Evolutionary conservation across 2,113 vertebrate genomes (phyloP).

Genomic region (Notothenia coriiceps): DNA sequence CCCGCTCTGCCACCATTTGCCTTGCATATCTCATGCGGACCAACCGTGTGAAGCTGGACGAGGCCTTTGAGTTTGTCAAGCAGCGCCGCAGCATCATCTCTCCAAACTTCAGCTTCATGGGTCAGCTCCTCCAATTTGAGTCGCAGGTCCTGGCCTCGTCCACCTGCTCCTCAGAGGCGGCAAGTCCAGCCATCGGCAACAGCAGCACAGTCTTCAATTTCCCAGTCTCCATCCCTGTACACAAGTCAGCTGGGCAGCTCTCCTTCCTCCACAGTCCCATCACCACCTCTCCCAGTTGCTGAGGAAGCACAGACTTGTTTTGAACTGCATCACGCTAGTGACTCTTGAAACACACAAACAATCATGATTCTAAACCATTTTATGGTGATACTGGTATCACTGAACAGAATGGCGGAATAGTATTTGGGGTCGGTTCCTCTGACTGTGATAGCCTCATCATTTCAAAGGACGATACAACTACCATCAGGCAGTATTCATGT

Average conservation of each 20-base stretch:
- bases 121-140: conserved; percentile 97
- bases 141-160: conserved; percentile 95
- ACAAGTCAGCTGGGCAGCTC: conserved; percentile 86
- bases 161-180: conserved; percentile 92
- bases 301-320: conserved; percentile 66
- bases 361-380: background rate
- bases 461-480: conserved; percentile 62
- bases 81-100: conserved; percentile 98
- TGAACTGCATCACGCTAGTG: conserved; percentile 16
- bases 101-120: conserved; percentile 99
- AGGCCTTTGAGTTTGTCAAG: conserved; percentile 99
- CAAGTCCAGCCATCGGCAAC: conserved; percentile 90
- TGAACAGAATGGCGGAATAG: conserved; percentile 1
- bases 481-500: conserved; percentile 71
- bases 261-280: conserved; percentile 97
- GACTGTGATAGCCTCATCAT: conserved; percentile 39
- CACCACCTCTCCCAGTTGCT: conserved; percentile 97
- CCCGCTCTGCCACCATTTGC: conserved; percentile 97
- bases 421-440: conserved; percentile 18
- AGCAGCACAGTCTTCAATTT: conserved; percentile 94
- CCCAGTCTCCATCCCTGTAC: conserved; percentile 95
- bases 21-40: conserved; percentile 99
- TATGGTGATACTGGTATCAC: conserved; percentile 67
- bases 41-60: conserved; percentile 96
- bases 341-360: conserved; percentile 18